These are phyloP conservation scores for Telmatochromis sp. DNA, from an alignment of 2,113 vertebrate genomes.

Conservation along the genomic window DNA sequence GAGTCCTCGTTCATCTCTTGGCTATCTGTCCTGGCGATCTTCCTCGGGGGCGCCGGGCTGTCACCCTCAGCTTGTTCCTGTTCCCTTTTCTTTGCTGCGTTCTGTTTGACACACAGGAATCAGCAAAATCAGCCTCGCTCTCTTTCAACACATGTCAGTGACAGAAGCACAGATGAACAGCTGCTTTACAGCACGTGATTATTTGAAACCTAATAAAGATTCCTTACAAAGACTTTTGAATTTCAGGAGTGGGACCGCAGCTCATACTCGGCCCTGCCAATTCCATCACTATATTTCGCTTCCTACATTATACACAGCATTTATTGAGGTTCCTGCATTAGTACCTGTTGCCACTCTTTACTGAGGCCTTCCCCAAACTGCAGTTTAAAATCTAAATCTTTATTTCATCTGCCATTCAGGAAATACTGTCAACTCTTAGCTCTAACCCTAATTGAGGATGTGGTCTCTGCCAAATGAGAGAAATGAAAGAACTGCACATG, in stretches of 20 bases:
- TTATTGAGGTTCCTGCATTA: background rate
- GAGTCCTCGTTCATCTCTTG: slow-evolving; percentile 99
- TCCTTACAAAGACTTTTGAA: background rate
- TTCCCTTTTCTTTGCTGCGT: slow-evolving; percentile 95
- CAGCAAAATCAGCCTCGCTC: background rate
- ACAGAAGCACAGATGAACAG: background rate
- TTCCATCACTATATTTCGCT: background rate
- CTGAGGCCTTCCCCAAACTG: background rate
- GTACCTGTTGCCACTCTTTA: background rate
- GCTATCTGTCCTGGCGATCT: slow-evolving; percentile 94
- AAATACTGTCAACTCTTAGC: background rate
- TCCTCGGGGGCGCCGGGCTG: slow-evolving; percentile 88
- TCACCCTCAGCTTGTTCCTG: slow-evolving; percentile 92
- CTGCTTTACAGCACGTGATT: background rate
- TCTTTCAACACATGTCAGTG: background rate
- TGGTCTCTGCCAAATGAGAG: background rate
- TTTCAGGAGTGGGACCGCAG: background rate
- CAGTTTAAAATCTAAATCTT: background rate
- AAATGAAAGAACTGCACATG: background rate
- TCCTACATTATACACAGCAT: background rate
- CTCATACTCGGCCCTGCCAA: background rate
- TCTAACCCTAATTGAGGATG: background rate
- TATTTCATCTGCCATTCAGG: background rate
- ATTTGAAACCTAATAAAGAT: background rate
- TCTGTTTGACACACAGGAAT: slow-evolving; percentile 72